A percentile compares a stretch with the other conserved stretches of the same genome.
Evolutionary conservation across 2,797 vertebrate species (phyloP).

Genomic region (Sphenodon punctatus): DNA sequence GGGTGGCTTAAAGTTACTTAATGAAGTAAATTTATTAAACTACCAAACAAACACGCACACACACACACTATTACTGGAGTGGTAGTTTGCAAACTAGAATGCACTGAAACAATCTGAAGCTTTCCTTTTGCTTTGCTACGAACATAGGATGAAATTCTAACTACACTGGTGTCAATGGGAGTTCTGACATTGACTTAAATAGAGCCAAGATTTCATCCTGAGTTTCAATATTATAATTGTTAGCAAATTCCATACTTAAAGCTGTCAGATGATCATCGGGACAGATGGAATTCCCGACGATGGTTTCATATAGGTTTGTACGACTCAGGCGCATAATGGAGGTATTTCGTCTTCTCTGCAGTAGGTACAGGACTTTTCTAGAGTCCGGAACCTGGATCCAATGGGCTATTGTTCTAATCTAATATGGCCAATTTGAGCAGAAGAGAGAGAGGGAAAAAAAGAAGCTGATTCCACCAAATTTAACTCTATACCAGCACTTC

Average conservation of each 20-base stretch:
- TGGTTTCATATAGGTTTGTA: no score
- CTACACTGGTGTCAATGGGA: no score
- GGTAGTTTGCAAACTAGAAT: not conserved
- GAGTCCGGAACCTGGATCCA: not conserved
- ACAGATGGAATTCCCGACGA: no score
- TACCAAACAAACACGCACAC: not conserved
- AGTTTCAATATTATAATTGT: no score
- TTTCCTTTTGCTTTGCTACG: not conserved
- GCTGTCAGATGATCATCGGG: no score
- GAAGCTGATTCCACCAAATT: not conserved
- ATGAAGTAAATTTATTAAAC: no score
- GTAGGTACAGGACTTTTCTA: not conserved
- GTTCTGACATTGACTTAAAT: no score
- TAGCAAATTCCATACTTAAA: no score
- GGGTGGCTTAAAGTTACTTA: no score
- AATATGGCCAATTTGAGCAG: not conserved
- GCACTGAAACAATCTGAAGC: not conserved
- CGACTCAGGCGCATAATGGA: no score
- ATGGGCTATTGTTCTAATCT: not conserved
- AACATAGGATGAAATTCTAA: not conserved
- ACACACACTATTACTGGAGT: not conserved
- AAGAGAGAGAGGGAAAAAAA: not conserved
- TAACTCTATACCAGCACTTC: not conserved
- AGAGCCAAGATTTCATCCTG: no score
- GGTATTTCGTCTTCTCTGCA: not conserved